These are phyloP conservation scores for Meganola albula DNA, from an alignment of 2,888 invertebrate species.

Conservation along the genomic window DNA sequence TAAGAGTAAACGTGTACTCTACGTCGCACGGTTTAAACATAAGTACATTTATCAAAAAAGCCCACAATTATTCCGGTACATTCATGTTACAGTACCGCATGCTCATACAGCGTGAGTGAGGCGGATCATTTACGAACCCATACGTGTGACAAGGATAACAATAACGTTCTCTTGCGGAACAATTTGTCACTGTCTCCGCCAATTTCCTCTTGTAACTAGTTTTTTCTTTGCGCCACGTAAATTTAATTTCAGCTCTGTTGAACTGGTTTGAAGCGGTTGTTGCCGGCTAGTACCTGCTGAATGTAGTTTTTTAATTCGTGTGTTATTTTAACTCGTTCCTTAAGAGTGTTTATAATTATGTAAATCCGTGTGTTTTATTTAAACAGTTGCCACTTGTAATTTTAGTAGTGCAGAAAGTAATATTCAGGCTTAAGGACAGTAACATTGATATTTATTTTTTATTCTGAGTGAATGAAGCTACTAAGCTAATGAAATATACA, in stretches of 20 bases:
- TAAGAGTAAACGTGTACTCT: background rate
- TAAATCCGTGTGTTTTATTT: slow-evolving; percentile 7
- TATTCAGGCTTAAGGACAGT: no score
- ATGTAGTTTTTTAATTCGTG: slow-evolving; percentile 13
- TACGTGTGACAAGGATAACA: slow-evolving; percentile 39
- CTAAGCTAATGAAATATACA: no score
- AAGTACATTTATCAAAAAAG: slow-evolving; percentile 33
- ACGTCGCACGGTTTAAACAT: no score
- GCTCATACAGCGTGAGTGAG: slow-evolving; percentile 31
- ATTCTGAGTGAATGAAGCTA: no score
- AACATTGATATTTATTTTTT: no score
- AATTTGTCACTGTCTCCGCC: slow-evolving; percentile 75
- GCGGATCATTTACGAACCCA: slow-evolving; percentile 34
- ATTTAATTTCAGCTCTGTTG: slow-evolving; percentile 72
- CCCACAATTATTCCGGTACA: slow-evolving; percentile 48
- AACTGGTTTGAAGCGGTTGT: slow-evolving; percentile 55
- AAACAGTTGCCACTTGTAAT: no score
- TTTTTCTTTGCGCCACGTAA: slow-evolving; percentile 73
- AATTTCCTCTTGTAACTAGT: slow-evolving; percentile 75
- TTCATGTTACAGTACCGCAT: slow-evolving; percentile 40
- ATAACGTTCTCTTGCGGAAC: slow-evolving; percentile 57
- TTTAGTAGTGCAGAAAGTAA: no score
- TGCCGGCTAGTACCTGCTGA: slow-evolving; percentile 31
- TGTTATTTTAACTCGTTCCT: slow-evolving; percentile 15
- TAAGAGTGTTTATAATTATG: slow-evolving; percentile 2